Evolutionary conservation across 2,113 vertebrate species (phyloP).

Genomic region (Empidonax alnorum): DNA sequence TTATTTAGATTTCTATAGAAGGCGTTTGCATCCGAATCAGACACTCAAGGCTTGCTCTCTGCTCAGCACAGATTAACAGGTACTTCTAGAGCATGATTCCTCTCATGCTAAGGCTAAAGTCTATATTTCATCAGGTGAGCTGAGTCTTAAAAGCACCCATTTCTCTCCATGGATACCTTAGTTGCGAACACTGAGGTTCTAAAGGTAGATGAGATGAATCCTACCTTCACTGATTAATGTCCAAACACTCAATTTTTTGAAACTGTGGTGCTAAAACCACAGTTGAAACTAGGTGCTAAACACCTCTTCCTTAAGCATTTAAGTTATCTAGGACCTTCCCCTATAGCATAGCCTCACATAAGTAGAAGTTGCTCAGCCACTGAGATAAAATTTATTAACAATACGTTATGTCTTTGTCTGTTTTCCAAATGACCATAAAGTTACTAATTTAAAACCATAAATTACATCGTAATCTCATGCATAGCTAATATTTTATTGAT

Average conservation of each 20-base stretch:
- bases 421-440: neutral
- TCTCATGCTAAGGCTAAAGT: neutral
- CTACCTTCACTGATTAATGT: neutral
- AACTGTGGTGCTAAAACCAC: neutral
- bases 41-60: neutral
- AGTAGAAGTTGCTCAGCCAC: neutral
- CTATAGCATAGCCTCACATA: neutral
- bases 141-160: neutral
- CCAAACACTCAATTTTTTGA: neutral
- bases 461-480: neutral
- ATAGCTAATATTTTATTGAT: neutral
- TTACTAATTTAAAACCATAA: neutral
- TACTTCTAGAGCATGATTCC: neutral
- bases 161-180: neutral
- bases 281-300: neutral
- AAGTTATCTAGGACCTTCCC: neutral
- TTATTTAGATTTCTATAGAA: neutral
- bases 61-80: neutral
- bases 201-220: neutral
- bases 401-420: neutral
- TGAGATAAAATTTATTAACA: neutral
- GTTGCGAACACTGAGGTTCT: neutral
- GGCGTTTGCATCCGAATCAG: neutral
- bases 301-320: neutral
- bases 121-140: neutral